Percentiles rank a stretch among this genome's conserved stretches.
Evolutionary conservation across 1,140 invertebrate genomes (phyloP).

Genomic region (Colletes latitarsis): DNA sequence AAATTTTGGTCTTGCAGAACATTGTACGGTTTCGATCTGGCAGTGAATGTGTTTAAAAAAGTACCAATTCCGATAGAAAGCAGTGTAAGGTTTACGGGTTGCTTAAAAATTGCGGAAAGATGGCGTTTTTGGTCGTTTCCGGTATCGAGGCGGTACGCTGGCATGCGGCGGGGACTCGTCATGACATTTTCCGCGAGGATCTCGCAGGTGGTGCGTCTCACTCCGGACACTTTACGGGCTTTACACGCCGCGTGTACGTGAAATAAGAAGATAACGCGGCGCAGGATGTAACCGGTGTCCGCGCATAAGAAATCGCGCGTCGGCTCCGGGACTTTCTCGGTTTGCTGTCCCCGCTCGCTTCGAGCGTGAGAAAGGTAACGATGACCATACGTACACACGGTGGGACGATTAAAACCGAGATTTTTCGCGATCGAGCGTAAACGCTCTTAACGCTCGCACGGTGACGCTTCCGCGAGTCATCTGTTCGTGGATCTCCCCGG

Average conservation of each 20-base stretch:
- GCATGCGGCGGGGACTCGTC: constrained; percentile 21
- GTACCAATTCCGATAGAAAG: too few species aligned
- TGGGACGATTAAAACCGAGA: constrained; percentile 33
- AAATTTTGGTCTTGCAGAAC: too few species aligned
- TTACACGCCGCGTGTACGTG: constrained; percentile 12
- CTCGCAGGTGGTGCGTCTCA: constrained; percentile 26
- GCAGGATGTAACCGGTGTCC: constrained; percentile 58
- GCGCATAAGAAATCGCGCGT: constrained; percentile 55
- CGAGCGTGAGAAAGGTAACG: constrained; percentile 61
- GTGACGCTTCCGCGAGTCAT: constrained; percentile 28
- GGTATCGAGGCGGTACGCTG: not conserved
- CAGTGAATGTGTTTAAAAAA: too few species aligned
- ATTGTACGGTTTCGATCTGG: too few species aligned
- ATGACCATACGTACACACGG: constrained; percentile 52
- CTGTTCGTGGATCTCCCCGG: not conserved
- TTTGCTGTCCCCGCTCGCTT: constrained; percentile 49
- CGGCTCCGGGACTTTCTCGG: constrained; percentile 70
- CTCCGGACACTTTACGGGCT: constrained; percentile 48
- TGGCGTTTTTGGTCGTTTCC: too few species aligned
- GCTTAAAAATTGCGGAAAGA: too few species aligned
- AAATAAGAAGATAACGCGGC: constrained; percentile 57
- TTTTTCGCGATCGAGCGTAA: constrained; percentile 37
- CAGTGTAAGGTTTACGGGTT: too few species aligned
- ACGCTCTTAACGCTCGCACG: constrained; percentile 16
- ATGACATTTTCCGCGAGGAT: constrained; percentile 43